Evolutionary conservation across 1,140 invertebrate species (phyloP).

Genomic region (Copidosoma floridanum): DNA sequence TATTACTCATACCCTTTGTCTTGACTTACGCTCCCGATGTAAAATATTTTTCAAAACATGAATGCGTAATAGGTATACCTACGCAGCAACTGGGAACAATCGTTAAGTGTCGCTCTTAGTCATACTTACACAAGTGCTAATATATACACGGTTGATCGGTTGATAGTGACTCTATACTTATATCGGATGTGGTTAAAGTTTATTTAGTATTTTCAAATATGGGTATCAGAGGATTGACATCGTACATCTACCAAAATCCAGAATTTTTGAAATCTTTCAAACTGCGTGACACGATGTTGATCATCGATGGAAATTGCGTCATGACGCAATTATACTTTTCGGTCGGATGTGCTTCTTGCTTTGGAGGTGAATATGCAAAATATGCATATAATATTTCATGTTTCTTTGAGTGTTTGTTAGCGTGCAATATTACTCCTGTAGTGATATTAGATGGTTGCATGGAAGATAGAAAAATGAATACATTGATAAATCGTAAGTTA

Average conservation of each 20-base stretch:
- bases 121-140: no score
- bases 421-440: slow-evolving; percentile 72
- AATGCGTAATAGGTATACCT: no score
- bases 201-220: no score
- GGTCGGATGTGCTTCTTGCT: slow-evolving; percentile 65
- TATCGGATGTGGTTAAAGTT: no score
- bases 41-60: no score
- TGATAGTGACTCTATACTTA: no score
- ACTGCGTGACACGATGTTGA: slow-evolving; percentile 64
- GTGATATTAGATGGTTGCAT: slow-evolving; percentile 82
- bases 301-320: slow-evolving; percentile 82
- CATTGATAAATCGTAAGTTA: slow-evolving; percentile 62
- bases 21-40: no score
- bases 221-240: not conserved
- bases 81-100: no score
- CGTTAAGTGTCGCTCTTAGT: no score
- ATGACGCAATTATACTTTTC: slow-evolving; percentile 70
- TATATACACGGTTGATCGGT: no score
- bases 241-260: not conserved
- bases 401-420: slow-evolving; percentile 71
- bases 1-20: no score
- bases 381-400: slow-evolving; percentile 63
- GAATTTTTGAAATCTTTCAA: not conserved
- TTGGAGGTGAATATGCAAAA: slow-evolving; percentile 85
- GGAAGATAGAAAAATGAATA: slow-evolving; percentile 73